Percentiles rank a stretch among this genome's conserved stretches.
Conservation (phyloP, 1,140 invertebrate species). For the Spodoptera litura region DNA sequence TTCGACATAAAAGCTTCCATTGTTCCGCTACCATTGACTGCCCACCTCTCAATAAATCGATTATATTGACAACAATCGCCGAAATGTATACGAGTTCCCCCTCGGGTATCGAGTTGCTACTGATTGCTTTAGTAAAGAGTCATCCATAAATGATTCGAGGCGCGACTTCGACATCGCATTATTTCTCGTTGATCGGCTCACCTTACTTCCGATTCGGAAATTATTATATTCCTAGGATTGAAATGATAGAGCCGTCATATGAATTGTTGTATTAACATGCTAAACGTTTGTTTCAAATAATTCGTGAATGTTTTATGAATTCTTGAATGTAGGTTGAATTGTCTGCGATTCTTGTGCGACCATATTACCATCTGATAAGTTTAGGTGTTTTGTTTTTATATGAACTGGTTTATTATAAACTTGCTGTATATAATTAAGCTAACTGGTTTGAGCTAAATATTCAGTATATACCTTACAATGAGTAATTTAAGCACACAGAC, state of each 20-base stretch:
- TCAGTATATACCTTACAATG: background rate
- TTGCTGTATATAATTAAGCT: background rate
- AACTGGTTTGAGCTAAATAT: conserved; percentile 7
- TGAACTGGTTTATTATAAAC: conserved; percentile 23
- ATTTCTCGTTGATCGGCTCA: conserved; percentile 80
- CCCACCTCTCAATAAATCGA: conserved; percentile 55
- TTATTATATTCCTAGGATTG: conserved; percentile 79
- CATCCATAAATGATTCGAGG: conserved; percentile 81
- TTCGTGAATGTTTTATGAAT: conserved; percentile 71
- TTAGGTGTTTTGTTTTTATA: conserved; percentile 31
- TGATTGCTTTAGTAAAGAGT: conserved; percentile 65
- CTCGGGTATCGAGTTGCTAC: conserved; percentile 2
- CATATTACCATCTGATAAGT: conserved; percentile 42
- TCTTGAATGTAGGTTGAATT: conserved; percentile 64
- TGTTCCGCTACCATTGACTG: conserved; percentile 76
- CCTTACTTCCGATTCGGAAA: conserved; percentile 86
- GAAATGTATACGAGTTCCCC: conserved; percentile 67
- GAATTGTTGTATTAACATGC: conserved; percentile 68
- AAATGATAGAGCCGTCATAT: conserved; percentile 75
- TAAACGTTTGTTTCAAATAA: conserved; percentile 70
- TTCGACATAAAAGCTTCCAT: conserved; percentile 62
- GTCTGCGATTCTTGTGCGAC: conserved; percentile 51
- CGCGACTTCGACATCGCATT: conserved; percentile 82
- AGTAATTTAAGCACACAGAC: conserved; percentile 1
- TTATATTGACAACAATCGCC: conserved; percentile 57